These are phyloP conservation scores for Pedetes capensis DNA, from an alignment of 2,113 vertebrate genomes.

Conservation along the genomic window DNA sequence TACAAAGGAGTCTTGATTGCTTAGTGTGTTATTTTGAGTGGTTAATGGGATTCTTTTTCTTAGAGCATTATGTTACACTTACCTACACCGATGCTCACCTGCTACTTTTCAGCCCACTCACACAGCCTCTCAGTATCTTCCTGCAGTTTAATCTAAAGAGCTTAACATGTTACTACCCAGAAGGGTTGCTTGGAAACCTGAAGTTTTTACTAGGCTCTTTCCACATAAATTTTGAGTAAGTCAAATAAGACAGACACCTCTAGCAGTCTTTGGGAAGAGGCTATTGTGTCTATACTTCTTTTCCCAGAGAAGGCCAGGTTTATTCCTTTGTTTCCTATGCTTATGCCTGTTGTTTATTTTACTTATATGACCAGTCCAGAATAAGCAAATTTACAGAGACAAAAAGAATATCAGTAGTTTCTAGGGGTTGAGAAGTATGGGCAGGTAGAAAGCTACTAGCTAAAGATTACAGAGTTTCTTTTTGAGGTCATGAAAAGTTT, in stretches of 20 bases:
- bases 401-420: neutral
- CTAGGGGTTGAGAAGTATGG: neutral
- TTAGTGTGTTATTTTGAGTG: slow-evolving; percentile 62
- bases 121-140: slow-evolving; percentile 62
- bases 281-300: neutral
- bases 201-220: slow-evolving; percentile 63
- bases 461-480: neutral
- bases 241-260: slow-evolving; percentile 14
- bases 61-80: slow-evolving; percentile 65
- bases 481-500: neutral
- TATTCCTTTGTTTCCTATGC: neutral
- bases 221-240: slow-evolving; percentile 41
- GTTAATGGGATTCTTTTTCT: slow-evolving; percentile 67
- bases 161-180: slow-evolving; percentile 63
- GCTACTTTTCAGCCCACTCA: slow-evolving; percentile 67
- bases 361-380: neutral
- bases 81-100: slow-evolving; percentile 68
- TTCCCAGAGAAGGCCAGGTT: slow-evolving; percentile 1
- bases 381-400: neutral
- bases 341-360: neutral
- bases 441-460: neutral
- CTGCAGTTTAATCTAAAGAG: slow-evolving; percentile 63
- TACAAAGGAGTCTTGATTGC: slow-evolving; percentile 64
- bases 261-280: neutral
- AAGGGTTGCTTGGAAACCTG: slow-evolving; percentile 64